These are phyloP conservation scores for Hepsetus odoe DNA, from an alignment of 2,113 vertebrate genomes.

Conservation along the genomic window DNA sequence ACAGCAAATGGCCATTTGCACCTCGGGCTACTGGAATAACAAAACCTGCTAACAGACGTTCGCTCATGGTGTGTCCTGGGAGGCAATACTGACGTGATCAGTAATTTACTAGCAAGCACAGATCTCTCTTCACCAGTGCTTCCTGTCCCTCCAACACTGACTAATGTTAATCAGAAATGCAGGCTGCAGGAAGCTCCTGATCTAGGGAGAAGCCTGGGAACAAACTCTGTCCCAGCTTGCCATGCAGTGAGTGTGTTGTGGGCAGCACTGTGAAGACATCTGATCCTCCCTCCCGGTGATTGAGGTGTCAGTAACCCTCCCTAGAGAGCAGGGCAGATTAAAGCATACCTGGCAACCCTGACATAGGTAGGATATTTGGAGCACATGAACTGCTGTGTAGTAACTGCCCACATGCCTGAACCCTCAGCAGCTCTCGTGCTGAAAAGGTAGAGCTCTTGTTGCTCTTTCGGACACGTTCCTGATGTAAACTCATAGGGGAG, in stretches of 20 bases:
- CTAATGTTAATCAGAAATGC: slow-evolving; percentile 2
- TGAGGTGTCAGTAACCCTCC: slow-evolving; percentile 35
- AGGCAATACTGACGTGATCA: too few relatives aligned
- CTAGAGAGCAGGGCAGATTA: slow-evolving; percentile 17
- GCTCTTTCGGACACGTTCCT: not conserved
- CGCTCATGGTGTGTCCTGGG: too few relatives aligned
- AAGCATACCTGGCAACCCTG: slow-evolving; percentile 34
- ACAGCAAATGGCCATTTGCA: too few relatives aligned
- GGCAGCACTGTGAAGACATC: not conserved
- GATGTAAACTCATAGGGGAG: slow-evolving; percentile 10
- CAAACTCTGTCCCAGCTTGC: slow-evolving; percentile 6
- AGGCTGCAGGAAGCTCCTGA: not conserved
- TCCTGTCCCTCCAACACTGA: not conserved
- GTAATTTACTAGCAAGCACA: too few relatives aligned
- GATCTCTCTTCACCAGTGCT: not conserved
- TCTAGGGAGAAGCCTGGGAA: slow-evolving; percentile 12
- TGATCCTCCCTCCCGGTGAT: slow-evolving; percentile 36
- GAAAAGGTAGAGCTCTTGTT: not conserved
- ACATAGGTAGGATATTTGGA: not conserved
- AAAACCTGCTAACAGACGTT: too few relatives aligned
- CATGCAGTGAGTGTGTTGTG: slow-evolving; percentile 13
- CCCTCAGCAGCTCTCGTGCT: not conserved
- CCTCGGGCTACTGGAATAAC: too few relatives aligned
- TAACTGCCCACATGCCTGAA: not conserved
- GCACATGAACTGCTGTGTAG: not conserved